A percentile compares a stretch with the other conserved stretches of the same genome.
Conservation (phyloP, 2,888 invertebrate genomes). For the Drosophila infuscata region DNA sequence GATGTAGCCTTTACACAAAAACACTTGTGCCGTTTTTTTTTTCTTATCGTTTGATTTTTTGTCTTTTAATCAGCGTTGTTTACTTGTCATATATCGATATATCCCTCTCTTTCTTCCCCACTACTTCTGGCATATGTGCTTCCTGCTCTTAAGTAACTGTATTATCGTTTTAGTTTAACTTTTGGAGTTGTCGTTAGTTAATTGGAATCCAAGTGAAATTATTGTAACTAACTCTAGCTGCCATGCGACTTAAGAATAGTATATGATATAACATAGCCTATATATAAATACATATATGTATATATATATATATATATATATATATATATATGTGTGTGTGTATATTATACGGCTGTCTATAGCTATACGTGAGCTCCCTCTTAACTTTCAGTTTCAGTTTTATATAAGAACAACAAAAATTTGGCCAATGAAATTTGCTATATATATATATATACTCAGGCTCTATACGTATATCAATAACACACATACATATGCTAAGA, state of each 20-base stretch:
- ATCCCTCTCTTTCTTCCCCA: slow-evolving; percentile 4
- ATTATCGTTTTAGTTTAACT: slow-evolving; percentile 1
- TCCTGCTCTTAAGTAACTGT: slow-evolving; percentile 41
- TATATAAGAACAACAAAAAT: slow-evolving; percentile 38
- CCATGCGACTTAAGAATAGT: slow-evolving; percentile 54
- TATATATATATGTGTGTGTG: background rate
- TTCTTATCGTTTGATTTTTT: slow-evolving; percentile 1
- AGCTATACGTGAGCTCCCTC: slow-evolving; percentile 21
- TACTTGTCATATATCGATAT: slow-evolving; percentile 14
- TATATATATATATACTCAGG: slow-evolving; percentile 12
- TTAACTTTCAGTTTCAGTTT: slow-evolving; percentile 18
- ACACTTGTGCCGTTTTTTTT: slow-evolving; percentile 23
- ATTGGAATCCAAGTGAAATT: slow-evolving; percentile 69
- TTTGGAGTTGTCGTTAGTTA: slow-evolving; percentile 31
- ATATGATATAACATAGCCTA: slow-evolving; percentile 14
- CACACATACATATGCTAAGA: slow-evolving; percentile 14
- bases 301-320: slow-evolving; percentile 7
- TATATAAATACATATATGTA: slow-evolving; percentile 1
- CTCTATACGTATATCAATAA: slow-evolving; percentile 30
- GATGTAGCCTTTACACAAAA: slow-evolving; percentile 66
- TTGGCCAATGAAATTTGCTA: slow-evolving; percentile 63
- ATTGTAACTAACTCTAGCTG: slow-evolving; percentile 56
- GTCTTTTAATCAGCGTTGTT: slow-evolving; percentile 4
- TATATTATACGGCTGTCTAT: slow-evolving; percentile 15
- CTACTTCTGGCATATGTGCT: background rate